phyloP scores from a whole-genome alignment of 2,888 invertebrate species.

The Harpagoxenus sublaevis region DNA sequence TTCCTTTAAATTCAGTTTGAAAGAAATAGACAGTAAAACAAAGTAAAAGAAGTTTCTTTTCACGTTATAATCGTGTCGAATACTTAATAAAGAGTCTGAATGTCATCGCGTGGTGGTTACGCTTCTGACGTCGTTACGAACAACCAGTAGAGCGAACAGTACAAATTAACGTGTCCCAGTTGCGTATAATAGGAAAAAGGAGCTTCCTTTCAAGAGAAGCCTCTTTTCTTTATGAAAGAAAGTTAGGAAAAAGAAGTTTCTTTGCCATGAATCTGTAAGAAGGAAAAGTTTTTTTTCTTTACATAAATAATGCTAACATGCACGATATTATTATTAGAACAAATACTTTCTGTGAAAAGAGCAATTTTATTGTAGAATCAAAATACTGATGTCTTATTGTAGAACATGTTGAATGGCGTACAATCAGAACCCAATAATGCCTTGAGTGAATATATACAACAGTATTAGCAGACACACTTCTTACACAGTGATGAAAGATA shows the following conservation, averaged over 20 bases:
- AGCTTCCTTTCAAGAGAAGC: neutral
- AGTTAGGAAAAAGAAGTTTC: neutral
- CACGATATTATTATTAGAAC: neutral
- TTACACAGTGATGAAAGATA: slow-evolving; percentile 8
- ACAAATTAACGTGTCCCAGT: slow-evolving; percentile 75
- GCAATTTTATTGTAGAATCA: slow-evolving; percentile 28
- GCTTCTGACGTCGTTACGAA: slow-evolving; percentile 65
- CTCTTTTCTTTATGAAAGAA: slow-evolving; percentile 1
- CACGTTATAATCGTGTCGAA: neutral
- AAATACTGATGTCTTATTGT: slow-evolving; percentile 23
- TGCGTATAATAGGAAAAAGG: neutral
- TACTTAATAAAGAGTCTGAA: neutral
- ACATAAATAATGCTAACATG: neutral
- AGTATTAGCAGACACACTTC: neutral
- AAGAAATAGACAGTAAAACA: neutral
- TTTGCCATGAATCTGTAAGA: neutral
- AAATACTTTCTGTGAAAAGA: slow-evolving; percentile 27
- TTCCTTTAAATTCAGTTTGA: neutral
- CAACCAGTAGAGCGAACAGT: slow-evolving; percentile 77
- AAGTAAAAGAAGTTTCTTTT: neutral
- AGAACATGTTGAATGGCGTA: slow-evolving; percentile 26
- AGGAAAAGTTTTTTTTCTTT: neutral
- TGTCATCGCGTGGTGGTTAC: slow-evolving; percentile 64
- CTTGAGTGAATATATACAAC: slow-evolving; percentile 6
- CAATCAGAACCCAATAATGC: slow-evolving; percentile 60